A percentile compares a stretch with the other conserved stretches of the same genome.
Evolutionary conservation across 1,140 invertebrate genomes (phyloP).

Genomic region (Gonioctena quinquepunctata): DNA sequence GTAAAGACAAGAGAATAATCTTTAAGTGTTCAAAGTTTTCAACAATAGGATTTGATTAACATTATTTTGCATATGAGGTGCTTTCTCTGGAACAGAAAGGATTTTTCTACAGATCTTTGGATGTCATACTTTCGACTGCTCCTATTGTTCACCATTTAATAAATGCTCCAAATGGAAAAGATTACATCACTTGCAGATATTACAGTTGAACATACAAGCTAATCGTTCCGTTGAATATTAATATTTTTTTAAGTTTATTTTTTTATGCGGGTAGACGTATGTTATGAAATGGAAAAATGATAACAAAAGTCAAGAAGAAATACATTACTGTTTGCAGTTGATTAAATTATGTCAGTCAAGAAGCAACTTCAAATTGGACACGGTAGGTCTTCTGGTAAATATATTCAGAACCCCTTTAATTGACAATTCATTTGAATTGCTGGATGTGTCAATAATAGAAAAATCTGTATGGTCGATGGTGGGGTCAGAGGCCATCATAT

Average conservation of each 20-base stretch:
- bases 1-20: background rate
- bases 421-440: too few relatives aligned
- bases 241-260: background rate
- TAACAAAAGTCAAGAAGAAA: too few relatives aligned
- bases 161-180: background rate
- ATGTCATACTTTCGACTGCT: background rate
- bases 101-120: background rate
- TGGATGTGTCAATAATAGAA: too few relatives aligned
- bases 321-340: too few relatives aligned
- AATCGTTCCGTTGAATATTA: background rate
- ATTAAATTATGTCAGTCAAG: too few relatives aligned
- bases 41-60: background rate
- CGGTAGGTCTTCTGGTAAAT: too few relatives aligned
- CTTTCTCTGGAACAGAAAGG: background rate
- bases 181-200: background rate
- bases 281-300: too few relatives aligned
- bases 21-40: background rate
- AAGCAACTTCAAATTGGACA: too few relatives aligned
- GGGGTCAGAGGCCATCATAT: too few relatives aligned
- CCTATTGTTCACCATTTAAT: background rate
- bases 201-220: background rate
- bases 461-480: too few relatives aligned
- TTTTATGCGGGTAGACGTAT: background rate
- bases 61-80: background rate
- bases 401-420: too few relatives aligned